Evolutionary conservation across 2,888 invertebrate species (phyloP).

Genomic region (Coremacera marginata): DNA sequence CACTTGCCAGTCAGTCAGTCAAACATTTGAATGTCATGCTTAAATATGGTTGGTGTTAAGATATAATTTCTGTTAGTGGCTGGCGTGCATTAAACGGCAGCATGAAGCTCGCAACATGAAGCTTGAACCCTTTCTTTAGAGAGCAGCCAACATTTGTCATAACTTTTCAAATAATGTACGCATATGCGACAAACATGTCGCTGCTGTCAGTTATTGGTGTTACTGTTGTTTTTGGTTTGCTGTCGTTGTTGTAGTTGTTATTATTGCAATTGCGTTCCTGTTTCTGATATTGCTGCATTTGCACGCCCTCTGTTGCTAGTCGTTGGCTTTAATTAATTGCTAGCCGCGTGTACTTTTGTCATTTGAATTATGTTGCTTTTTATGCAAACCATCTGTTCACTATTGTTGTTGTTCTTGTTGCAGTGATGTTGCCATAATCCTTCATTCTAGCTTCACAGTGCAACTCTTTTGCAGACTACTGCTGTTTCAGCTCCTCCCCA

Average conservation of each 20-base stretch:
- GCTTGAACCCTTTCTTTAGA: background rate
- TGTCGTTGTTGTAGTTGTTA: background rate
- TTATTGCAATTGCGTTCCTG: background rate
- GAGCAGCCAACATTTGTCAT: slow-evolving; percentile 27
- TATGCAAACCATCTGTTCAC: no score
- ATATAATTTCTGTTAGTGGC: background rate
- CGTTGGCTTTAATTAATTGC: slow-evolving; percentile 33
- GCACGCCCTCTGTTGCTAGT: background rate
- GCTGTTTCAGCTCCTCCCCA: background rate
- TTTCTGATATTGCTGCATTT: background rate
- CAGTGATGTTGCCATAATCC: background rate
- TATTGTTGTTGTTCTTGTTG: background rate
- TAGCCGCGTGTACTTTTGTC: slow-evolving; percentile 31
- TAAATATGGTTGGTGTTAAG: slow-evolving; percentile 9
- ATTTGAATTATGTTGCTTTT: slow-evolving; percentile 28
- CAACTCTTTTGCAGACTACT: background rate
- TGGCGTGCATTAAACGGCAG: background rate
- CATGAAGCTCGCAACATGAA: background rate
- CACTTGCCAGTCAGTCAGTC: background rate
- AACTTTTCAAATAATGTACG: slow-evolving; percentile 18
- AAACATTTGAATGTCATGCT: background rate
- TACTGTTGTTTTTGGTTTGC: background rate
- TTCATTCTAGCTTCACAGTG: background rate
- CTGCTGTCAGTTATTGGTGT: background rate
- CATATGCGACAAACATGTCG: background rate